A percentile compares a stretch with the other conserved stretches of the same genome.
Conservation (phyloP, 2,888 invertebrate genomes). For the Corbicula japonica region DNA sequence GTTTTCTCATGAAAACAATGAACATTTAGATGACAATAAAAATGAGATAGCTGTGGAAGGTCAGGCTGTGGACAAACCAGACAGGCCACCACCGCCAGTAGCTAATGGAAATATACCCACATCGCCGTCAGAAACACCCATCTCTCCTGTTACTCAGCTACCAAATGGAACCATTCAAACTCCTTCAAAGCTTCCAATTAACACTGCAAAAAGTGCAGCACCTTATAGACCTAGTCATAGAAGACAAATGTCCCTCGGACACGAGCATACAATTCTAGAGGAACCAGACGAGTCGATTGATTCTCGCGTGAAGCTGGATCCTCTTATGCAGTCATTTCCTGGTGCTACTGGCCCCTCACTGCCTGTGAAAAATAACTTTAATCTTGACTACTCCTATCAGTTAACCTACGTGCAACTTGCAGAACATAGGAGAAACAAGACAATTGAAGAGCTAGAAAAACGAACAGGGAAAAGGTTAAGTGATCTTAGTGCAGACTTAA, state of each 20-base stretch:
- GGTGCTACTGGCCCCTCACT: constrained; percentile 74
- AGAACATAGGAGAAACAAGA: constrained; percentile 77
- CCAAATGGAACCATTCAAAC: constrained; percentile 57
- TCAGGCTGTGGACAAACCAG: constrained; percentile 39
- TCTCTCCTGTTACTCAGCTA: constrained; percentile 16
- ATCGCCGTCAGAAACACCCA: constrained; percentile 1
- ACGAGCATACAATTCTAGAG: constrained; percentile 76
- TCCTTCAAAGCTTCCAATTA: constrained; percentile 2
- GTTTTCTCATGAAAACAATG: constrained; percentile 59
- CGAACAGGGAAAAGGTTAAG: constrained; percentile 74
- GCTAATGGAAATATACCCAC: constrained; percentile 51
- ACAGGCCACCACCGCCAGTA: constrained; percentile 50
- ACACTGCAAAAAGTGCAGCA: constrained; percentile 27
- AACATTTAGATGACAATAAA: constrained; percentile 38
- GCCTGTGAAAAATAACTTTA: constrained; percentile 79
- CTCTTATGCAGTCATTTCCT: constrained; percentile 69
- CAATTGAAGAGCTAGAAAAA: constrained; percentile 74
- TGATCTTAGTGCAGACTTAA: constrained; percentile 73
- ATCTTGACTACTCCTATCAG: constrained; percentile 78
- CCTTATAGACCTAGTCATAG: constrained; percentile 70
- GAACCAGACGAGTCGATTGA: constrained; percentile 76
- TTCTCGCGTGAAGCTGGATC: constrained; percentile 68
- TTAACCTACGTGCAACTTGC: constrained; percentile 82
- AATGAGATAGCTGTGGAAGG: constrained; percentile 35
- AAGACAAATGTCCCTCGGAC: constrained; percentile 73